Evolutionary conservation across 2,113 vertebrate genomes (phyloP), one percentile per base, ranked within the genome.

Genomic region (Toxotes chatareus): DNA sequence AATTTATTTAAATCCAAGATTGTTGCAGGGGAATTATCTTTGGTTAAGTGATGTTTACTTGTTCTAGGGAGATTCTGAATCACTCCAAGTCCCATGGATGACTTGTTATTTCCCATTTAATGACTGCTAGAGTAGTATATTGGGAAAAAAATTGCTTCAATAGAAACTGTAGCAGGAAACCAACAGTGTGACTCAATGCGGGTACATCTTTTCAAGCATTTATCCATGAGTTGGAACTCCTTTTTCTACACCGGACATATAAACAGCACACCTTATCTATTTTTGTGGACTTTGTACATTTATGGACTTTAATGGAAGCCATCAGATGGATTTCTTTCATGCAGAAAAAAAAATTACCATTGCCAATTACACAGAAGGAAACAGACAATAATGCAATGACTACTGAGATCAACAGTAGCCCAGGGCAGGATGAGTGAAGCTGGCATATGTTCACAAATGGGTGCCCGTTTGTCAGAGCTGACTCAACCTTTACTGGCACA

Each of bases 401-500:
- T 76, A 21, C 70, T 36, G 34, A 67, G 70, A 63, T 71, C 32
- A 75, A 40, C n/a, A 61, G 53, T 27, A 38, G 44, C 51, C 60
- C 27, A 31, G 40, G 27, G 21, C 11, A 27, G 27, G 42, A 49
- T 32, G 57, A 69, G 62, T 53, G 55, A 76, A 44, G 46, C 65
- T 47, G 60, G 42, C 38, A 57, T 67, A 68, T 72, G 73, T 65
- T 77, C 61, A 78, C 21, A 36, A 69, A 65, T 42, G 38, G 47
- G 31, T 12, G 17, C 75, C 79, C 76, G 76, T 68, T 82, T 27
- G 63, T 73, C 67, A 80, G 71, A 63, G 69, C 44, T 51, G 59
- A 71, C 36, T 88, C 61, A 53, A 70, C 51, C 23, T 68, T 56
- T 77, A 68, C 49, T 72, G 69, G 56, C 64, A 76, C 55, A 72